phyloP scores from a whole-genome alignment of 2,113 vertebrate genomes.

The Cyprinodon variegatus region DNA sequence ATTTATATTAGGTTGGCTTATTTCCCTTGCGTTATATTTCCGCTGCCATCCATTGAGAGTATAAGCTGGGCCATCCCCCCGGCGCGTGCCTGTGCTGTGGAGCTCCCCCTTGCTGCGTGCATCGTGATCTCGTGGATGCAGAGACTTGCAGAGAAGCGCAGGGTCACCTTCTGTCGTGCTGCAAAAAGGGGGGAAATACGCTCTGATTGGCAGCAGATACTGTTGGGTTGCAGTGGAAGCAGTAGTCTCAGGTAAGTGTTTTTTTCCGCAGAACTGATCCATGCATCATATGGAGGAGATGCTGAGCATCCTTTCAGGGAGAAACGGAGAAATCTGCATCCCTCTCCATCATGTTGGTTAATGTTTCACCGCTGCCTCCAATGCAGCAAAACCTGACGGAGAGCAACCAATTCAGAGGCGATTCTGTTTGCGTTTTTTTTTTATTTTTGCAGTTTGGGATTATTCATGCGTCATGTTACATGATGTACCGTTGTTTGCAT shows the following conservation, averaged over 20 bases:
- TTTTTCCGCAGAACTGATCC: background rate
- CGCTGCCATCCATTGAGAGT: conserved; percentile 53
- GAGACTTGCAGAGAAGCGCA: conserved; percentile 69
- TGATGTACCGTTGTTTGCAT: conserved; percentile 32
- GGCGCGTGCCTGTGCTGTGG: conserved; percentile 66
- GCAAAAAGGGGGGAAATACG: conserved; percentile 59
- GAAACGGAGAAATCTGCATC: conserved; percentile 48
- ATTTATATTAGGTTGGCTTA: background rate
- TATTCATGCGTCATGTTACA: conserved; percentile 63
- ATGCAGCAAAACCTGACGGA: conserved; percentile 2
- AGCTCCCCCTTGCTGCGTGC: conserved; percentile 76
- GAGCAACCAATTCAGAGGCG: conserved; percentile 3
- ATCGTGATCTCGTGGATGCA: conserved; percentile 78
- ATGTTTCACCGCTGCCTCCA: background rate
- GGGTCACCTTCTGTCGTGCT: conserved; percentile 82
- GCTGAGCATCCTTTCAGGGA: conserved; percentile 54
- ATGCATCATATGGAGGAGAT: conserved; percentile 6
- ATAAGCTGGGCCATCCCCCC: conserved; percentile 57
- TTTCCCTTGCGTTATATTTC: conserved; percentile 20
- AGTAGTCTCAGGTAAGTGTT: conserved; percentile 67
- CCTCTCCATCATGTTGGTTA: conserved; percentile 22
- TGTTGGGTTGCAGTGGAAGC: conserved; percentile 34
- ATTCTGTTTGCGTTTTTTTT: background rate
- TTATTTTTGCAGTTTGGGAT: background rate
- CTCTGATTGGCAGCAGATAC: conserved; percentile 42